These are phyloP conservation scores for Mobula hypostoma DNA, from an alignment of 2,113 vertebrate species.

Conservation along the genomic window DNA sequence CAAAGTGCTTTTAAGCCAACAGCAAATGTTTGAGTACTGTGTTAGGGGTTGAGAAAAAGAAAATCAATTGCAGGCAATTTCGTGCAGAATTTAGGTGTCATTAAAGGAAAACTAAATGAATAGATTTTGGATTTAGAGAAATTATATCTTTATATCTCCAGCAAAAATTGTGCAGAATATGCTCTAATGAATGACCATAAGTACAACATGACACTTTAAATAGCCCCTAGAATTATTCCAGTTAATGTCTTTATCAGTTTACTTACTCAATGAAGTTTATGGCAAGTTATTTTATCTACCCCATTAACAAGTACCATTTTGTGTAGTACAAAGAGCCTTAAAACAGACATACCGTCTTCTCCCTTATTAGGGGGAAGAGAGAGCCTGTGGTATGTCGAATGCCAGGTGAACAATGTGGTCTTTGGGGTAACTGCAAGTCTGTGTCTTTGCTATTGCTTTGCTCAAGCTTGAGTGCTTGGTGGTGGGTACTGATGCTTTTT, in stretches of 20 bases:
- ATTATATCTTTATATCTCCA: not conserved
- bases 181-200: not conserved
- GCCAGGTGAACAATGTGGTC: too few species aligned
- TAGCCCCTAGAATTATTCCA: not conserved
- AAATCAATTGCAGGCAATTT: not conserved
- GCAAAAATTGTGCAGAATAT: not conserved
- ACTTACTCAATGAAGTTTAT: not conserved
- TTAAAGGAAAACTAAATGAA: not conserved
- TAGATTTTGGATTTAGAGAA: not conserved
- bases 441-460: too few species aligned
- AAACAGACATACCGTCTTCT: not conserved
- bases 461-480: too few species aligned
- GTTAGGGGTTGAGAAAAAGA: too few species aligned
- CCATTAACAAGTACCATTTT: not conserved
- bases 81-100: not conserved
- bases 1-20: not conserved
- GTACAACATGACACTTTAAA: not conserved
- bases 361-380: too few species aligned
- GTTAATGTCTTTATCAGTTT: constrained; percentile 20
- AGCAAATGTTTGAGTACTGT: not conserved
- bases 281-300: not conserved
- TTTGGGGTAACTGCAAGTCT: too few species aligned
- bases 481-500: too few species aligned
- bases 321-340: not conserved
- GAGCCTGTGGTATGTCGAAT: too few species aligned